Conservation (phyloP, 1,140 invertebrate genomes). For the Neodiprion virginianus region DNA sequence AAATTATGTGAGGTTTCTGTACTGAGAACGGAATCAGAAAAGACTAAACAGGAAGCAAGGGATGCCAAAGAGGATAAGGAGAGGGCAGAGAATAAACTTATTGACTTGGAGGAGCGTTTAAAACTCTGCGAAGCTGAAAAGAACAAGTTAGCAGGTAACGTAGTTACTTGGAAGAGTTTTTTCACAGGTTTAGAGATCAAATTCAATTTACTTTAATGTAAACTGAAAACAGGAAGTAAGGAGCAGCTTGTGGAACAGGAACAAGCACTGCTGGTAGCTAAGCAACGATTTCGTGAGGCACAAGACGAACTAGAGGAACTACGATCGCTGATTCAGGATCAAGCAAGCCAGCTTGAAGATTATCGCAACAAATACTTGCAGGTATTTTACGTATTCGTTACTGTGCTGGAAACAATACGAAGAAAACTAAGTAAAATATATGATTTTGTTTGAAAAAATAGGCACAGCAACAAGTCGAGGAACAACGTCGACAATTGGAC, state of each 20-base stretch:
- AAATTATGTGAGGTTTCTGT: constrained; percentile 66
- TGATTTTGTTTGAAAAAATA: constrained; percentile 37
- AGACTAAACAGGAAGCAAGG: constrained; percentile 59
- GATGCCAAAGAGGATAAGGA: constrained; percentile 63
- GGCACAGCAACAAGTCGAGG: constrained; percentile 77
- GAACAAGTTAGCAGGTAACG: constrained; percentile 42
- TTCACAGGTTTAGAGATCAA: background rate
- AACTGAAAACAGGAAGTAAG: constrained; percentile 57
- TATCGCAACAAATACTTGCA: constrained; percentile 73
- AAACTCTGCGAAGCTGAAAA: constrained; percentile 48
- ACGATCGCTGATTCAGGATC: constrained; percentile 71
- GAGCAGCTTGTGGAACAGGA: constrained; percentile 71
- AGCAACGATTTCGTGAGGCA: constrained; percentile 69
- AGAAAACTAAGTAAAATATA: constrained; percentile 21
- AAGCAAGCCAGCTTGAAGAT: constrained; percentile 73
- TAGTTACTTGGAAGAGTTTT: constrained; percentile 16
- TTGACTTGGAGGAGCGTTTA: constrained; percentile 58
- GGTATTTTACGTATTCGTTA: constrained; percentile 30
- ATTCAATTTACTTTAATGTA: constrained; percentile 8
- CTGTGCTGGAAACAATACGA: constrained; percentile 15
- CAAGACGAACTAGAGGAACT: constrained; percentile 74
- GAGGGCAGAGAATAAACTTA: constrained; percentile 61
- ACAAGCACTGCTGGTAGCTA: constrained; percentile 67
- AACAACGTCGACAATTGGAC: constrained; percentile 74
- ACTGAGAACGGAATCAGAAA: constrained; percentile 60